These are phyloP conservation scores for Gambelia wislizenii DNA, from an alignment of 2,797 vertebrate species.

Conservation along the genomic window DNA sequence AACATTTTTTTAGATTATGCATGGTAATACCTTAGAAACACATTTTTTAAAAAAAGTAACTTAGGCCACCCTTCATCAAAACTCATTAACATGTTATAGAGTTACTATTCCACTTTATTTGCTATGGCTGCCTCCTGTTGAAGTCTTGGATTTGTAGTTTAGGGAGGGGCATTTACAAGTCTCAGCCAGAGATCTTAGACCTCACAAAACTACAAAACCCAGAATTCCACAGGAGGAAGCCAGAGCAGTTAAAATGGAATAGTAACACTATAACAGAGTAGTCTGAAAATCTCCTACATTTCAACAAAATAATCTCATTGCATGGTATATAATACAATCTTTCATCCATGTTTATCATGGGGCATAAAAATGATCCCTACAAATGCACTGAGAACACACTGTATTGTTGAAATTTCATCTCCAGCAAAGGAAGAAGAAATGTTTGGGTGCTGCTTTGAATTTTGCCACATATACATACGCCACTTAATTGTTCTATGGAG, in stretches of 20 bases:
- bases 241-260: too few species aligned
- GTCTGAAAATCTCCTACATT: too few species aligned
- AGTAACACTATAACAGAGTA: too few species aligned
- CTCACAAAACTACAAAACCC: too few species aligned
- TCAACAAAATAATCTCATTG: neutral
- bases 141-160: too few species aligned
- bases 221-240: too few species aligned
- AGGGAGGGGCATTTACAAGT: too few species aligned
- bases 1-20: neutral
- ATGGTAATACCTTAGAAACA: neutral
- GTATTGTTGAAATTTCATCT: neutral
- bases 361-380: neutral
- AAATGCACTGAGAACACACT: neutral
- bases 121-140: too few species aligned
- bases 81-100: too few species aligned
- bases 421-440: neutral
- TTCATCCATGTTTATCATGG: neutral
- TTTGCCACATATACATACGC: neutral
- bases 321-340: neutral
- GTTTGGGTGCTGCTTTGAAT: neutral
- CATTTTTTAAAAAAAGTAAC: neutral
- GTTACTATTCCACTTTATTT: too few species aligned
- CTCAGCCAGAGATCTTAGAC: too few species aligned
- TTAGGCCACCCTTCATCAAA: neutral
- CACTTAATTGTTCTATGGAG: neutral